Percentiles rank a stretch among this genome's conserved stretches.
Evolutionary conservation across 2,888 invertebrate genomes (phyloP).

Genomic region (Brachyptera risi): DNA sequence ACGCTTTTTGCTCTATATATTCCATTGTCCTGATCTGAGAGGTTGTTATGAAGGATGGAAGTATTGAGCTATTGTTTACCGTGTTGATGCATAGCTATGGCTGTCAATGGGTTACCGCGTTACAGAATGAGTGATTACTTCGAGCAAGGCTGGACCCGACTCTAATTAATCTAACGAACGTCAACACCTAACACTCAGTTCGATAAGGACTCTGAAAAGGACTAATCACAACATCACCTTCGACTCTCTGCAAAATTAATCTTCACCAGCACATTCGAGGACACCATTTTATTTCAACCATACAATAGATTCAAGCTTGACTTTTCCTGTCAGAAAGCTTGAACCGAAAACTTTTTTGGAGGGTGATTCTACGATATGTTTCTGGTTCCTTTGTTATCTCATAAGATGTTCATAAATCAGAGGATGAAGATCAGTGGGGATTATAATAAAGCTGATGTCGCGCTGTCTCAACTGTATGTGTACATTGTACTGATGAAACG

Average conservation of each 20-base stretch:
- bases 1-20: conserved; percentile 11
- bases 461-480: too few species aligned
- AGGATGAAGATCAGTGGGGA: conserved; percentile 2
- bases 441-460: conserved; percentile 4
- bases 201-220: conserved; percentile 12
- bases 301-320: too few species aligned
- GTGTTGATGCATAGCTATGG: not conserved
- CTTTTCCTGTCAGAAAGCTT: too few species aligned
- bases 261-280: conserved; percentile 5
- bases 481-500: too few species aligned
- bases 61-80: conserved; percentile 17
- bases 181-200: conserved; percentile 10
- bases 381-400: not conserved
- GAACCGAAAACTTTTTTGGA: not conserved
- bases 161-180: conserved; percentile 16
- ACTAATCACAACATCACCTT: conserved; percentile 15
- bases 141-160: not conserved
- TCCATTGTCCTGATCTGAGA: conserved; percentile 10
- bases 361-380: not conserved
- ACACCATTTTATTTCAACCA: too few species aligned
- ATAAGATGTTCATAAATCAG: not conserved
- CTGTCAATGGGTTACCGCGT: conserved; percentile 8
- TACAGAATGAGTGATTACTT: conserved; percentile 13
- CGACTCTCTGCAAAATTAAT: conserved; percentile 11
- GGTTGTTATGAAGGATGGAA: conserved; percentile 9